Base-by-base conservation (phyloP, 2,888 invertebrate genomes). In the Tetramorium bicarinatum region DNA sequence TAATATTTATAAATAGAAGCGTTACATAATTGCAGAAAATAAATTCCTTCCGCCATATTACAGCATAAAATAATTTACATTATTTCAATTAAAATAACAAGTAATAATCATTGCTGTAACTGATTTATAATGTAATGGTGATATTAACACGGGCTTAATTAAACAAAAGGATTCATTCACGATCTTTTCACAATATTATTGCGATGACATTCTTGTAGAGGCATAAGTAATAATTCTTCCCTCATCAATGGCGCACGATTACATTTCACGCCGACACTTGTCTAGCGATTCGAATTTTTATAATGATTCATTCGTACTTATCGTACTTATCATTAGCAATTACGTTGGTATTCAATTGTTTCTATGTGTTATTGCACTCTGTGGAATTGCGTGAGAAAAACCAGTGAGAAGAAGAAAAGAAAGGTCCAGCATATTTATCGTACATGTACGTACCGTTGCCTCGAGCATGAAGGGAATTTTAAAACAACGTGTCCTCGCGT, bases 221-320 rank as follows among this genome's bases (percentile, higher is more conserved):
- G 13, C 3, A 25, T 21, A 25, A 13, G 25, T 29, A 44, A 52
- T 66, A 38, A 66, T 64, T 62, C 49, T 38, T 76, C 11, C 13
- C n/a, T 34, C 18, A 64, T 52, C 0, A 76, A 38, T 38, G 18
- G 8, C 8, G 15, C 6, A 4, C 21, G 49, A 52, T 8, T 38
- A 52, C 25, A 8, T 74, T 62, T 11, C 34, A 21, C 56, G 3
- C 11, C 9, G 4, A 29, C 15, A 61, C 6, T 4, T 21, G 34
- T 49, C 2, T 47, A 52, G 38, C 11, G 15, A 64, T 21, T 64
- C 11, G 4, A 34, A 49, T 49, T 64, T 75, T 49, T 34, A 0
- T 64, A 64, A 8, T 38, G 18, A 76, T 52, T 66, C 67, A 38
- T 52, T 75, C 44, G 15, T 34, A 34, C 4, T 34, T 64, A 49